Conservation (phyloP, 2,797 vertebrate genomes). For the Hypotaenidia philippensis region DNA sequence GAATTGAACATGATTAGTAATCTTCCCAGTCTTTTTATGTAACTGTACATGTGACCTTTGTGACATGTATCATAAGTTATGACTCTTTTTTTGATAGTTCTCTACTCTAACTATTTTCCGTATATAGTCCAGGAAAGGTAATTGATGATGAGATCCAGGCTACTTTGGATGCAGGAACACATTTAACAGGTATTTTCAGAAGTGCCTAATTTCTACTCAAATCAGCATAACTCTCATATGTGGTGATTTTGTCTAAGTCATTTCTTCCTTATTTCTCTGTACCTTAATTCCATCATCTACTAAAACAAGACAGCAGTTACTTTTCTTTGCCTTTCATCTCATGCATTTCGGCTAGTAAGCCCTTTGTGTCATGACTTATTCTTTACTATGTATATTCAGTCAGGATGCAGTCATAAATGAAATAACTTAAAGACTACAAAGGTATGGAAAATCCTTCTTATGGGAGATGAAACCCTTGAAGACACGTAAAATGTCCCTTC, state of each 20-base stretch:
- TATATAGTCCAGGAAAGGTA: neutral
- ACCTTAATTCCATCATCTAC: neutral
- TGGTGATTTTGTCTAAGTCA: neutral
- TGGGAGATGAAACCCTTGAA: neutral
- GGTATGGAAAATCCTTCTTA: neutral
- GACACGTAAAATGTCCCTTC: neutral
- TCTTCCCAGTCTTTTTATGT: neutral
- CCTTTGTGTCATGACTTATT: neutral
- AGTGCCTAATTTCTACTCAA: neutral
- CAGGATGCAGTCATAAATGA: neutral
- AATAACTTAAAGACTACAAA: neutral
- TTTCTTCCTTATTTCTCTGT: neutral
- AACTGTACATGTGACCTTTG: neutral
- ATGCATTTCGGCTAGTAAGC: neutral
- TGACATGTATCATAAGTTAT: neutral
- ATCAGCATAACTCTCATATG: neutral
- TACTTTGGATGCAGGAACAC: rapidly evolving
- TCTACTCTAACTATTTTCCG: neutral
- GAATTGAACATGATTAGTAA: slow-evolving; percentile 25
- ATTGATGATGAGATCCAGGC: too few relatives aligned
- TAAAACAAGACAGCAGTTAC: neutral
- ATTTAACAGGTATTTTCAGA: neutral
- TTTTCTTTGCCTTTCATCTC: neutral
- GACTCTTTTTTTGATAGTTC: neutral
- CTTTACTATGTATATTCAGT: neutral